phyloP scores from a whole-genome alignment of 2,888 invertebrate genomes.

The Pollenia amentaria region DNA sequence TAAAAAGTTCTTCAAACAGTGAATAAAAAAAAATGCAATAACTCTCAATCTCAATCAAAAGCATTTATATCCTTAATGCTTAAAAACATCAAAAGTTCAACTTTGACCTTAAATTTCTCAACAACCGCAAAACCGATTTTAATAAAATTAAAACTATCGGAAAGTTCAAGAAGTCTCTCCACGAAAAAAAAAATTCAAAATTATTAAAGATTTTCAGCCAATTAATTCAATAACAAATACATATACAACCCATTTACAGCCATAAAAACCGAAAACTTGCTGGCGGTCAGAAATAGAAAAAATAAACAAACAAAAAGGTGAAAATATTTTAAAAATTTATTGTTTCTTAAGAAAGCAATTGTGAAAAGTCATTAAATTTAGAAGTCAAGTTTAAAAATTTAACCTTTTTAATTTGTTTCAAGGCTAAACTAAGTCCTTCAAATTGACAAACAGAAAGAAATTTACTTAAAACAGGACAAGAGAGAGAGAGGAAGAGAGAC shows the following conservation, averaged over 20 bases:
- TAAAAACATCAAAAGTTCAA: too few species aligned
- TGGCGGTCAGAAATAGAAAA: constrained; percentile 1
- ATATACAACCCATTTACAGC: neutral
- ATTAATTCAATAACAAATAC: constrained; percentile 20
- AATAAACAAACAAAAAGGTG: constrained; percentile 9
- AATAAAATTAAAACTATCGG: too few species aligned
- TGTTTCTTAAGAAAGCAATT: constrained; percentile 1
- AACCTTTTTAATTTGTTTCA: constrained; percentile 13
- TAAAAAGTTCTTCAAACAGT: too few species aligned
- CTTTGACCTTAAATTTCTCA: too few species aligned
- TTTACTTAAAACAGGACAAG: constrained; percentile 15
- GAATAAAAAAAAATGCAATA: too few species aligned
- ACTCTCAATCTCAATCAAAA: too few species aligned
- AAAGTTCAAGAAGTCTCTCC: too few species aligned
- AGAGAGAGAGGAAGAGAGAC: neutral
- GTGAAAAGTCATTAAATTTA: constrained; percentile 21
- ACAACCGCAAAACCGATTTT: too few species aligned
- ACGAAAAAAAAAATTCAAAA: too few species aligned
- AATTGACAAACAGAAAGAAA: constrained; percentile 38
- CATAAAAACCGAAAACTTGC: constrained; percentile 8
- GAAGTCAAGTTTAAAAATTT: constrained; percentile 48
- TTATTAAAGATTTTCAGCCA: neutral
- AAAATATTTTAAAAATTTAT: constrained; percentile 42
- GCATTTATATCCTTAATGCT: too few species aligned
- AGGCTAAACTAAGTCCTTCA: constrained; percentile 53